A percentile compares a stretch with the other conserved stretches of the same genome.
Evolutionary conservation across 2,888 invertebrate species (phyloP).

Genomic region (Heliconius erato): DNA sequence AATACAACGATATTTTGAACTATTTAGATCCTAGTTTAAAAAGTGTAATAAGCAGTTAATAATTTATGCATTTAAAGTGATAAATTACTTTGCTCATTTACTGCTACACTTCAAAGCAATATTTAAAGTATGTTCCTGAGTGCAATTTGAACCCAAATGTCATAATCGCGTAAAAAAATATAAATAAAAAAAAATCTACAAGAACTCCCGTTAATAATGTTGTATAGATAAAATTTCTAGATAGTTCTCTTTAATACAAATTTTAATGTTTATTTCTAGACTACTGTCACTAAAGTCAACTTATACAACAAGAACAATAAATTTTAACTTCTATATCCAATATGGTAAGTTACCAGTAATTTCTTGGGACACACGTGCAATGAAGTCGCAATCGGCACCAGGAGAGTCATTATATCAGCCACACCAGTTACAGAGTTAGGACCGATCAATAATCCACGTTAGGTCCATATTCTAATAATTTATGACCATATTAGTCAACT

Average conservation of each 20-base stretch:
- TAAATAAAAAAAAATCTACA: too few relatives aligned
- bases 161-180: too few relatives aligned
- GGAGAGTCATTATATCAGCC: conserved; percentile 45
- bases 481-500: conserved; percentile 28
- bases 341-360: conserved; percentile 38
- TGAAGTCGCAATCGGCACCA: conserved; percentile 40
- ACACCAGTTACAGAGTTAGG: conserved; percentile 39
- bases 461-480: conserved; percentile 35
- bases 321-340: conserved; percentile 3
- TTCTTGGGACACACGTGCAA: conserved; percentile 40
- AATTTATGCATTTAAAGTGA: too few relatives aligned
- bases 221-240: too few relatives aligned
- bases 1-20: too few relatives aligned
- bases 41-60: too few relatives aligned
- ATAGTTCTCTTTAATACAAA: neutral
- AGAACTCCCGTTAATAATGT: too few relatives aligned
- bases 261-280: neutral
- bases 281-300: neutral
- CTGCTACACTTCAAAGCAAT: too few relatives aligned
- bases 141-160: too few relatives aligned
- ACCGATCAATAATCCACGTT: conserved; percentile 44
- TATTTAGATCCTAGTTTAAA: too few relatives aligned
- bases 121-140: too few relatives aligned
- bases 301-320: neutral
- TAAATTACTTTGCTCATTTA: too few relatives aligned